Evolutionary conservation across 2,113 vertebrate genomes (phyloP).

Genomic region (Pionites leucogaster): DNA sequence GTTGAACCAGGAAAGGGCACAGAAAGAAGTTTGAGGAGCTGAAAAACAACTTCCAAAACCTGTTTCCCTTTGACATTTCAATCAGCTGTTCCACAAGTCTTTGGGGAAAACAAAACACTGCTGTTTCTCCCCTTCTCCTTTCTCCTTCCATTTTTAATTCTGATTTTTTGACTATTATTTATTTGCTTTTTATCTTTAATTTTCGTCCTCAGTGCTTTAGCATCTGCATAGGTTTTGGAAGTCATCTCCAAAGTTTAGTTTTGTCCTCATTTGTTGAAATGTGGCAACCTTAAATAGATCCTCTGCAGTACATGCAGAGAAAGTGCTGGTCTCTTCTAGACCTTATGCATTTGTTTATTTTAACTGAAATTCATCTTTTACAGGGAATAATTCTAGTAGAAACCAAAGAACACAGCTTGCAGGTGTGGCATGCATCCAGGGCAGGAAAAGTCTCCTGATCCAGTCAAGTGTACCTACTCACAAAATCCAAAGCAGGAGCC

Average conservation of each 20-base stretch:
- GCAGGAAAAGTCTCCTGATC: background rate
- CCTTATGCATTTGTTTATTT: background rate
- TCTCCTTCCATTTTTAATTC: background rate
- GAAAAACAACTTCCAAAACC: slow-evolving; percentile 52
- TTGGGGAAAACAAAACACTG: slow-evolving; percentile 17
- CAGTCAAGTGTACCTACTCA: background rate
- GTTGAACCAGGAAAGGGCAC: slow-evolving; percentile 55
- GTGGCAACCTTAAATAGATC: background rate
- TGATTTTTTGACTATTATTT: slow-evolving; percentile 39
- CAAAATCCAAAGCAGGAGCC: background rate
- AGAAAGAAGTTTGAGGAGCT: background rate
- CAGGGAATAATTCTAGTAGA: background rate
- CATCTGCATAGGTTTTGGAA: slow-evolving; percentile 50
- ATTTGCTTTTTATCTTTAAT: slow-evolving; percentile 60
- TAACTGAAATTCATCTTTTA: background rate
- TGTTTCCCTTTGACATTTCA: slow-evolving; percentile 64
- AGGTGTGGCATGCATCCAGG: background rate
- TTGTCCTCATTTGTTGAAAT: background rate
- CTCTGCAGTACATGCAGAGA: background rate
- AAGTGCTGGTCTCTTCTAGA: background rate
- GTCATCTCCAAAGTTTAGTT: slow-evolving; percentile 6
- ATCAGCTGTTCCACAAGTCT: slow-evolving; percentile 61
- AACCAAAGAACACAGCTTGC: background rate
- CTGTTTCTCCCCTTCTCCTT: slow-evolving; percentile 11
- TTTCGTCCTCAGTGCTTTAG: slow-evolving; percentile 47